Conservation (phyloP, 2,888 invertebrate genomes). For the Uloborus plumipes region DNA sequence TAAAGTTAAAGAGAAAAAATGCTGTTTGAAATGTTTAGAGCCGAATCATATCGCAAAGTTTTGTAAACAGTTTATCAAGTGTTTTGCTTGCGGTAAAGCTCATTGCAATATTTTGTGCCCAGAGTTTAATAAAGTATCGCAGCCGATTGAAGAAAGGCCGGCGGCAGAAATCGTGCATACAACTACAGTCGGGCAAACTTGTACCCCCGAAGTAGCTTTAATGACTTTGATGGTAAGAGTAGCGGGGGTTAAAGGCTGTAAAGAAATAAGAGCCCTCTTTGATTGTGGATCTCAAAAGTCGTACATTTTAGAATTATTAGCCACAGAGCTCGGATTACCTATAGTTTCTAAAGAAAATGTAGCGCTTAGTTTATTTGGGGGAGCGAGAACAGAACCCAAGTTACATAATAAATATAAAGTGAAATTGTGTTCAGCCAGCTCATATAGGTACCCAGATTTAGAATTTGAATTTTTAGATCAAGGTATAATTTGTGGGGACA, state of each 20-base stretch:
- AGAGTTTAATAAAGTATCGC: background rate
- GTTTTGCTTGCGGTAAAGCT: background rate
- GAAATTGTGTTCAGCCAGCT: background rate
- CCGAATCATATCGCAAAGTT: background rate
- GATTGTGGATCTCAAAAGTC: constrained; percentile 18
- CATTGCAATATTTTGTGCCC: background rate
- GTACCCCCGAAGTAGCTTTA: background rate
- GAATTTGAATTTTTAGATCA: constrained; percentile 17
- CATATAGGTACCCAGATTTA: background rate
- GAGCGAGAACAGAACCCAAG: background rate
- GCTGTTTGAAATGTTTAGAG: background rate
- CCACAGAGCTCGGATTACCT: background rate
- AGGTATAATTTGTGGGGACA: background rate
- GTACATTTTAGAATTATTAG: background rate
- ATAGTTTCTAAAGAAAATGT: background rate
- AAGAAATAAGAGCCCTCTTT: background rate
- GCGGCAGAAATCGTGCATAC: background rate
- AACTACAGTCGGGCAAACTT: background rate
- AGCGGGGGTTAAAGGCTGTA: no score
- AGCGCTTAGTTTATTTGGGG: constrained; percentile 4
- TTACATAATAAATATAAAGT: background rate
- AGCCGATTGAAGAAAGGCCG: background rate
- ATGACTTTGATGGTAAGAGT: background rate
- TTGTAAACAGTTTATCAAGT: background rate
- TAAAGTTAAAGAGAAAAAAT: constrained; percentile 7